Percentiles rank a stretch among this genome's conserved stretches.
These are phyloP conservation scores for Drosophila falleni DNA, from an alignment of 2,888 invertebrate species.

Conservation along the genomic window DNA sequence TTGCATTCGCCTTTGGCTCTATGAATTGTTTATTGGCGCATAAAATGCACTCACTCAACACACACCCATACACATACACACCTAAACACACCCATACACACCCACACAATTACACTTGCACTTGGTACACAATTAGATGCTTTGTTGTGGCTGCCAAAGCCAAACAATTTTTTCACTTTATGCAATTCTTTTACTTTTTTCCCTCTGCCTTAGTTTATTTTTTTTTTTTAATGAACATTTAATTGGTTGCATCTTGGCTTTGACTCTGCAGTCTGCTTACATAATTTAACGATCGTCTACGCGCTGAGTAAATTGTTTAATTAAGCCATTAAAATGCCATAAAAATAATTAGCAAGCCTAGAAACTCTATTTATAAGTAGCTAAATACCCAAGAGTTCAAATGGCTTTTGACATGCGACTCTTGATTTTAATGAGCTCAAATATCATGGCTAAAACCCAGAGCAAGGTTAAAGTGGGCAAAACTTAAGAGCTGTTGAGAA, in stretches of 20 bases:
- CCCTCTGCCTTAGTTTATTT: constrained; percentile 28
- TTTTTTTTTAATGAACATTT: constrained; percentile 71
- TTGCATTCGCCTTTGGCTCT: constrained; percentile 45
- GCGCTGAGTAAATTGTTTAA: constrained; percentile 76
- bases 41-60: constrained; percentile 53
- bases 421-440: constrained; percentile 46
- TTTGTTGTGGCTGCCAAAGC: constrained; percentile 60
- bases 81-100: neutral
- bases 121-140: constrained; percentile 75
- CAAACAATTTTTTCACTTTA: constrained; percentile 46
- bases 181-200: constrained; percentile 43
- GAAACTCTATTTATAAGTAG: constrained; percentile 6
- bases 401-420: constrained; percentile 70
- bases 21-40: constrained; percentile 62
- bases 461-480: constrained; percentile 41
- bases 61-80: constrained; percentile 2
- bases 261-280: constrained; percentile 55
- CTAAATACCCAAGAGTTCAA: constrained; percentile 56
- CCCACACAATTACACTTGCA: constrained; percentile 71
- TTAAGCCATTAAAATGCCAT: constrained; percentile 78
- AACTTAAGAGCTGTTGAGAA: constrained; percentile 27
- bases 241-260: constrained; percentile 75
- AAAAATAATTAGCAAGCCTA: constrained; percentile 72
- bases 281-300: constrained; percentile 70
- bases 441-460: constrained; percentile 25